Base-by-base conservation (phyloP, 1,140 invertebrate species). In the Heliconius nattereri region DNA sequence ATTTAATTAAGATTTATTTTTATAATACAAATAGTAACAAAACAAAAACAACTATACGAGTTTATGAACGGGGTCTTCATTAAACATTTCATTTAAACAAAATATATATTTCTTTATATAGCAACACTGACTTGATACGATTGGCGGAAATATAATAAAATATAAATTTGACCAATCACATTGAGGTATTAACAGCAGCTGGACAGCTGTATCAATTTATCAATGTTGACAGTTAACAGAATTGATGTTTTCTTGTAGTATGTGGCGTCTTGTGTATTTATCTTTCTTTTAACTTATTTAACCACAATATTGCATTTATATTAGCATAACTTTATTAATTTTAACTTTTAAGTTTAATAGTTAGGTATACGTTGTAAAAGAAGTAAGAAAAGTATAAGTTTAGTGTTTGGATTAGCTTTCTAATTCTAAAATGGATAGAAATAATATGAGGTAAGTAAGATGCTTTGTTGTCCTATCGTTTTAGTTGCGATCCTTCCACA, bases 391-490 rank as follows among this genome's bases (percentile, higher is more conserved):
- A 79, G 83, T 83, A n/a, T 81, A 77, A 82, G 75, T 78, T 76
- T 81, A 78, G 60, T 57, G 52, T 54, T 71, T 35, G 66, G 76
- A 57, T 78, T 79, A 77, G 72, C 79, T 87, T 83, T 83, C 71
- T 79, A 84, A 82, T 79, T 78, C 78, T 75, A 85, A 81, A 81
- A 92, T 91, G 90, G 90, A 92, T 84, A 91, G 90, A 85, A 92
- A 92, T 91, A 91, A 92, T 92, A 89, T 91, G 87, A 91, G 90
- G 91, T 91, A 86, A 87, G 91, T 91, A 86, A 86, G 85, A 80
- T 84, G 80, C 84, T 85, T 89, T 86, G 80, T 86, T 86, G 77
- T 89, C 73, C 85, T 88, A 86, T 90, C 76, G 81, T 81, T 85
- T 78, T 71, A 74, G 29, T 80, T 83, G 72, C 73, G 76, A 74